phyloP scores from a whole-genome alignment of 2,113 vertebrate genomes.

The Narcine bancroftii region DNA sequence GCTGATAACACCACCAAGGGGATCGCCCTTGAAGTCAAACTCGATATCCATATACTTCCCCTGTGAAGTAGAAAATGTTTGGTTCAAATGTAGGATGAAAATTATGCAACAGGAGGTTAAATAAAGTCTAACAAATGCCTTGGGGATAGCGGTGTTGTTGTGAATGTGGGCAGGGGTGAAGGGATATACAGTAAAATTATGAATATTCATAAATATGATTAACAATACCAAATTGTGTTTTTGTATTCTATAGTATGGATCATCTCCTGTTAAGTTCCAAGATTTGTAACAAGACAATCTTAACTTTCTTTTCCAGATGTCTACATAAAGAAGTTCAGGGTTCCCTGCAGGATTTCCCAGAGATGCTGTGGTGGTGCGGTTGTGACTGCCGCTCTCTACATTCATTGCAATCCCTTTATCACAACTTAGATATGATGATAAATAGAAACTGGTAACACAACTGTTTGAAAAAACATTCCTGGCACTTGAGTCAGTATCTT shows the following conservation, averaged over 20 bases:
- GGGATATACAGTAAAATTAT: no score
- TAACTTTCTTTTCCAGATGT: background rate
- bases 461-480: background rate
- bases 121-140: background rate
- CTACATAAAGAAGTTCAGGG: background rate
- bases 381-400: background rate
- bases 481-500: background rate
- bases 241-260: background rate
- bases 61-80: conserved; percentile 55
- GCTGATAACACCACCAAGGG: conserved; percentile 94
- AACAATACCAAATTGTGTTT: background rate
- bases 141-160: background rate
- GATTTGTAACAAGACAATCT: background rate
- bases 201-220: background rate
- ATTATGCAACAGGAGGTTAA: background rate
- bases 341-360: background rate
- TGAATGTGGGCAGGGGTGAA: no score
- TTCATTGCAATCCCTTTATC: background rate
- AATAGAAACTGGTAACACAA: background rate
- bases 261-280: background rate
- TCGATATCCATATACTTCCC: conserved; percentile 99
- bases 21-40: conserved; percentile 98
- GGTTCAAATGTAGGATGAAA: background rate
- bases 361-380: background rate
- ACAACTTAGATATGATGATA: background rate